phyloP scores from a whole-genome alignment of 1,140 invertebrate species.

The Mya arenaria region DNA sequence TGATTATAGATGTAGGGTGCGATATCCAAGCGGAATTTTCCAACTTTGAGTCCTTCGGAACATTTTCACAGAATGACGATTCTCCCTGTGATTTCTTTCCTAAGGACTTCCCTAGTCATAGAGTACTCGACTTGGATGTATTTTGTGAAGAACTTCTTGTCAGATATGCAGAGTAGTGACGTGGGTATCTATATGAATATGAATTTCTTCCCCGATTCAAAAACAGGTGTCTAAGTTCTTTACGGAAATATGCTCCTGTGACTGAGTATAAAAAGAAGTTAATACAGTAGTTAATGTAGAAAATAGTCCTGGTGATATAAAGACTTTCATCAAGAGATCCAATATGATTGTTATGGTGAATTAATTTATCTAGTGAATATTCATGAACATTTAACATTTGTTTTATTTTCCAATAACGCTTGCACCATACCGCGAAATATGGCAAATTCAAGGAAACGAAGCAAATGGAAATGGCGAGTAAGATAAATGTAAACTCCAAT shows the following conservation, averaged over 20 bases:
- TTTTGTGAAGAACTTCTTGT: too few relatives aligned
- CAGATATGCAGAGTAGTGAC: too few relatives aligned
- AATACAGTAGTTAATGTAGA: conserved; percentile 71
- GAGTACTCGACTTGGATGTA: too few relatives aligned
- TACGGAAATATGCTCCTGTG: conserved; percentile 69
- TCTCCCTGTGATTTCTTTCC: too few relatives aligned
- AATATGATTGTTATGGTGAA: conserved; percentile 4
- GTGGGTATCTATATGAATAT: too few relatives aligned
- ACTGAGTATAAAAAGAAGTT: conserved; percentile 73
- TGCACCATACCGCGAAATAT: conserved; percentile 70
- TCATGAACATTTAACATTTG: conserved; percentile 6
- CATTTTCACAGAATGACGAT: too few relatives aligned
- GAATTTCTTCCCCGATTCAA: not conserved
- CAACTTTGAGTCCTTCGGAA: too few relatives aligned
- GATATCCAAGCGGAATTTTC: too few relatives aligned
- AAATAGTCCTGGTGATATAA: conserved; percentile 62
- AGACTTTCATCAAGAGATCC: conserved; percentile 26
- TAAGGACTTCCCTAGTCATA: too few relatives aligned
- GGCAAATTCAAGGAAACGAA: conserved; percentile 69
- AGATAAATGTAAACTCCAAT: conserved; percentile 68
- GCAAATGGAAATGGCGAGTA: conserved; percentile 68
- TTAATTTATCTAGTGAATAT: not conserved
- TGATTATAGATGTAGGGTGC: too few relatives aligned
- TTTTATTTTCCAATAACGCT: conserved; percentile 44
- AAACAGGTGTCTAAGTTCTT: conserved; percentile 55